These are phyloP conservation scores for Gonocerus acuteangulatus DNA, from an alignment of 2,888 invertebrate genomes.

Conservation along the genomic window DNA sequence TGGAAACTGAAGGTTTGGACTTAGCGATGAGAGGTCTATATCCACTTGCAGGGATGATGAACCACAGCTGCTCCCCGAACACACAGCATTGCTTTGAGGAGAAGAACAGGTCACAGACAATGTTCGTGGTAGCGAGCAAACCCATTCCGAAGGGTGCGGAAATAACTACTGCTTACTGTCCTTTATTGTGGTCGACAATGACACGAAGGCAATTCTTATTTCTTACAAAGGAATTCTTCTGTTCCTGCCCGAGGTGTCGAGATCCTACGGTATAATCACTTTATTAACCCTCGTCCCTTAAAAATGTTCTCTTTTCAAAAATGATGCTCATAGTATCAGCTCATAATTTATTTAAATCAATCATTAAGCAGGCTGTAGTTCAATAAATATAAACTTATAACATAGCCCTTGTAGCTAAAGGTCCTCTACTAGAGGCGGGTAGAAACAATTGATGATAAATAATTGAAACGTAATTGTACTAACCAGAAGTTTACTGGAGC, in stretches of 20 bases:
- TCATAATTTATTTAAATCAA: too few species aligned
- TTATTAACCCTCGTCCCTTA: too few species aligned
- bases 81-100: conserved; percentile 51
- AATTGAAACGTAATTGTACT: too few species aligned
- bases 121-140: conserved; percentile 54
- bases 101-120: conserved; percentile 46
- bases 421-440: too few species aligned
- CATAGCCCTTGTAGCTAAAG: too few species aligned
- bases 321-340: too few species aligned
- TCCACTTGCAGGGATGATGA: conserved; percentile 59
- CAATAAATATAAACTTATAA: too few species aligned
- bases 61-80: conserved; percentile 63
- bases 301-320: too few species aligned
- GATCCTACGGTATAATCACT: conserved; percentile 50
- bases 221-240: conserved; percentile 61
- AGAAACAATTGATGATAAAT: too few species aligned
- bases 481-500: too few species aligned
- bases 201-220: conserved; percentile 54
- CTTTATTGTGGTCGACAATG: conserved; percentile 59
- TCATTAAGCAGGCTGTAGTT: too few species aligned
- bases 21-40: conserved; percentile 52
- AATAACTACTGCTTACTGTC: conserved; percentile 59
- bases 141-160: conserved; percentile 54
- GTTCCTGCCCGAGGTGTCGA: conserved; percentile 56
- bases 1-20: conserved; percentile 42